Conservation (phyloP, 2,888 invertebrate genomes). For the Celastrina argiolus region DNA sequence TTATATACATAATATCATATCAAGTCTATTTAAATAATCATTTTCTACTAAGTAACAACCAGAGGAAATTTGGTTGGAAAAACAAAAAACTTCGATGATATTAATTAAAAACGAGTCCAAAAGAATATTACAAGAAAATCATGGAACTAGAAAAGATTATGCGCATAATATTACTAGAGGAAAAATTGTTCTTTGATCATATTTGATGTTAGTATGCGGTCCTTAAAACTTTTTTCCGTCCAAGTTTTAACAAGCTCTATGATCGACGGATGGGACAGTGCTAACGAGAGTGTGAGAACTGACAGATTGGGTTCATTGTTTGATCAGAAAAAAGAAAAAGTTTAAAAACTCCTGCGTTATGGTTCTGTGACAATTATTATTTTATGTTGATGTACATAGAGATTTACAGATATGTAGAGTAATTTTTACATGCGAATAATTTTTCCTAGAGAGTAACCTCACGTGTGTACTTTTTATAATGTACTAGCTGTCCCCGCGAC, state of each 20-base stretch:
- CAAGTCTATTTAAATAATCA: no score
- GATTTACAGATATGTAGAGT: not conserved
- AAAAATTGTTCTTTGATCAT: slow-evolving; percentile 36
- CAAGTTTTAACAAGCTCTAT: slow-evolving; percentile 55
- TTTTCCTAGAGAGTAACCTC: no score
- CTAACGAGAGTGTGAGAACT: slow-evolving; percentile 34
- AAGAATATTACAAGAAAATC: slow-evolving; percentile 16
- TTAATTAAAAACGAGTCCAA: slow-evolving; percentile 8
- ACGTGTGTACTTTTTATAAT: no score
- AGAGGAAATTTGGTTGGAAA: not conserved
- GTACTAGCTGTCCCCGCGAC: no score
- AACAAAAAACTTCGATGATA: not conserved
- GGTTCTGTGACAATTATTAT: not conserved
- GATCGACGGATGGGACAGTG: slow-evolving; percentile 40
- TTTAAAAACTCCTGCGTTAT: slow-evolving; percentile 16
- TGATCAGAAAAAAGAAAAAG: slow-evolving; percentile 23
- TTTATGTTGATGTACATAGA: not conserved
- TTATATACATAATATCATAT: no score
- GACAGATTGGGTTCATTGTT: slow-evolving; percentile 26
- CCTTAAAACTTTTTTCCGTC: slow-evolving; percentile 53
- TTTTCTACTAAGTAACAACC: no score
- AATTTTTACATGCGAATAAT: not conserved
- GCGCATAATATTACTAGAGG: slow-evolving; percentile 25
- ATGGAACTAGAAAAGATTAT: slow-evolving; percentile 23
- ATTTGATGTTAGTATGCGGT: slow-evolving; percentile 41